Evolutionary conservation across 2,797 vertebrate genomes (phyloP), one percentile per base, ranked within the genome.

Genomic region (Notolepis coatsorum): DNA sequence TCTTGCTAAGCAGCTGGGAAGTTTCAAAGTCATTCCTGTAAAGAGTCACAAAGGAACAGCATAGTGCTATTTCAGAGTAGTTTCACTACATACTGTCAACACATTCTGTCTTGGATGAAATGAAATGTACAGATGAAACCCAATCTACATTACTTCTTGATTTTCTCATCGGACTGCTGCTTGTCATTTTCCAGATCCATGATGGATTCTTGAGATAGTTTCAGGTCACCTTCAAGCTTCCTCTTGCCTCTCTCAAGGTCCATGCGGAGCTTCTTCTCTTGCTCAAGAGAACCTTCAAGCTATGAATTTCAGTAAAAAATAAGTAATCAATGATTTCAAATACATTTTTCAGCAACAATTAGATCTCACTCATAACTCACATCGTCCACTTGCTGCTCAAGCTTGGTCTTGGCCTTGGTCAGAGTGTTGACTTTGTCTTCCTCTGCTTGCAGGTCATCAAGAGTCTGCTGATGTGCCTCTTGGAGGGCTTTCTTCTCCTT

Each of bases 301-400:
- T 96, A 10, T 48, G 24, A 20, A 61, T 41, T 23, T 7, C 5
- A 12, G 57, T 17, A 33, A 33, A 33, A 2, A 33, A 33, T 33
- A 12, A 2, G 31, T 33, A 1, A 35, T 10, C 33, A 35, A 35
- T 10, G 9, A 13, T 35, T 8, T 35, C 6, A 8, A 13, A 9
- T 10, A 12, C 3, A 37, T n/a, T 1, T n/a, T n/a, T n/a, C n/a
- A n/a, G n/a, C 15, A 1, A 47, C 8, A 25, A 5, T 0, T 23
- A 9, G 13, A 20, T 42, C 23, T 1, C 28, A 23, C 49, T 88
- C 84, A 0, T 74, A 85, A 33, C 93, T 92, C 48, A 94, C 94
- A 69, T 96, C 93, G 66, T 96, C 95, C 27, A 95, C 91, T 92
- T 95, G 85, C 89, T 94, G 81, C 88, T 95, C 94, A 70, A 95